A percentile compares a stretch with the other conserved stretches of the same genome.
These are phyloP conservation scores for Oryctolagus cuniculus DNA, from an alignment of 2,113 vertebrate genomes.

Conservation along the genomic window DNA sequence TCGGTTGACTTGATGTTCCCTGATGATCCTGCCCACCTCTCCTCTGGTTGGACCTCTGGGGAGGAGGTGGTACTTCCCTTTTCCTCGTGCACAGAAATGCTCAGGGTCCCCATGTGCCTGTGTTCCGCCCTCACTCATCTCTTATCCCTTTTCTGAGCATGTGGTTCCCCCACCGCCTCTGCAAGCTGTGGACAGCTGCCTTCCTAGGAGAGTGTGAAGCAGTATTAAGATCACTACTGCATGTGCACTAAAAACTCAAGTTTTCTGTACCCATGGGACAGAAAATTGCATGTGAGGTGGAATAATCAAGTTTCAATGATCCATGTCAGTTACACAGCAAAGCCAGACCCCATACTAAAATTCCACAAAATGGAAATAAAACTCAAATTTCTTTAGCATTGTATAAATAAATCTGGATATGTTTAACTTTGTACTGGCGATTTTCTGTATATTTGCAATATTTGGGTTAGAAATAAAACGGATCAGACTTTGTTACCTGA, in stretches of 20 bases:
- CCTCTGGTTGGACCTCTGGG: constrained; percentile 60
- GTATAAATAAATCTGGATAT: constrained; percentile 86
- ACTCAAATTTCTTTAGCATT: constrained; percentile 79
- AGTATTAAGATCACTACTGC: constrained; percentile 77
- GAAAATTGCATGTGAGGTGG: constrained; percentile 79
- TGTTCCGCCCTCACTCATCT: constrained; percentile 12
- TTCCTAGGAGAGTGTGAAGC: constrained; percentile 65
- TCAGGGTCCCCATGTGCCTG: constrained; percentile 81
- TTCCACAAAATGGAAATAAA: constrained; percentile 70
- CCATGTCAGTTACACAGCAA: constrained; percentile 70
- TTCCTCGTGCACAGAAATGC: constrained; percentile 77
- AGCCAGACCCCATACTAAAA: constrained; percentile 76
- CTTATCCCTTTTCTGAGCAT: constrained; percentile 76
- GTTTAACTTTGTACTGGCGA: constrained; percentile 86
- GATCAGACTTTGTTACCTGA: constrained; percentile 81
- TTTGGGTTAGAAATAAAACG: constrained; percentile 86
- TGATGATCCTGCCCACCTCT: constrained; percentile 59
- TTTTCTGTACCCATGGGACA: constrained; percentile 62
- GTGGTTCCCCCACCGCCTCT: constrained; percentile 6
- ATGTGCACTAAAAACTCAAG: constrained; percentile 66
- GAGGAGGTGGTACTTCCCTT: constrained; percentile 45
- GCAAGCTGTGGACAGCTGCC: constrained; percentile 51
- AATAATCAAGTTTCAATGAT: constrained; percentile 69
- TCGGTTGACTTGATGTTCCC: constrained; percentile 50
- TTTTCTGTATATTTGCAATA: constrained; percentile 89